Conservation (phyloP, 2,888 invertebrate species). For the Drosophila mulleri region DNA sequence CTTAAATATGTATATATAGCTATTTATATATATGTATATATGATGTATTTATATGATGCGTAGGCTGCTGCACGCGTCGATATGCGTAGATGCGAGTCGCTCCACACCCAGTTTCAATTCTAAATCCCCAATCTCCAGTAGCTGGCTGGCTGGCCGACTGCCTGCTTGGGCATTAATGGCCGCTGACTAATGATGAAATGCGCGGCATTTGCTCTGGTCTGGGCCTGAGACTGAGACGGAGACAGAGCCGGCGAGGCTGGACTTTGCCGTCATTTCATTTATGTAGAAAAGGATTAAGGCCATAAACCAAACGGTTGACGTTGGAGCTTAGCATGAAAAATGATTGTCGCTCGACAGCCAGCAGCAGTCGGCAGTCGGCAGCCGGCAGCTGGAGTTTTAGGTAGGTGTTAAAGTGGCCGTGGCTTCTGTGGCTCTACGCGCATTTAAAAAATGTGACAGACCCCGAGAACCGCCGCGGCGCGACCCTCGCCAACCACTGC, state of each 20-base stretch:
- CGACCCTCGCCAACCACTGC: background rate
- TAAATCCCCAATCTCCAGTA: conserved; percentile 68
- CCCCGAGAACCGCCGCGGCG: background rate
- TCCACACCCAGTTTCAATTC: conserved; percentile 57
- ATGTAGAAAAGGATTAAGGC: conserved; percentile 81
- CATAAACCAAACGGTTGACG: conserved; percentile 80
- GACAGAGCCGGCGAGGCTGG: conserved; percentile 48
- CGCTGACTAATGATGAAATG: conserved; percentile 79
- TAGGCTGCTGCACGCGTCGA: conserved; percentile 69
- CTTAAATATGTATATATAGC: conserved; percentile 16
- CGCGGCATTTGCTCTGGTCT: conserved; percentile 68
- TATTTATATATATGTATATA: background rate
- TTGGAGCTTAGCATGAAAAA: conserved; percentile 81
- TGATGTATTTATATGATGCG: conserved; percentile 58
- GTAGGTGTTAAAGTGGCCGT: conserved; percentile 78
- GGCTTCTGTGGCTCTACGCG: conserved; percentile 64
- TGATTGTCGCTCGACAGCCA: conserved; percentile 74
- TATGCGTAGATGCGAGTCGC: conserved; percentile 41
- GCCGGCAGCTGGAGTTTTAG: conserved; percentile 56
- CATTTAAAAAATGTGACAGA: conserved; percentile 63
- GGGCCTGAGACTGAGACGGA: conserved; percentile 50
- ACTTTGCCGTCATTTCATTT: conserved; percentile 70
- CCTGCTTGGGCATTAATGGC: conserved; percentile 73
- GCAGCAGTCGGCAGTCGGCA: conserved; percentile 42
- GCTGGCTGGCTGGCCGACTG: conserved; percentile 43